Base-by-base conservation (phyloP, 2,113 vertebrate species). In the Thalassarche chlororhynchos region DNA sequence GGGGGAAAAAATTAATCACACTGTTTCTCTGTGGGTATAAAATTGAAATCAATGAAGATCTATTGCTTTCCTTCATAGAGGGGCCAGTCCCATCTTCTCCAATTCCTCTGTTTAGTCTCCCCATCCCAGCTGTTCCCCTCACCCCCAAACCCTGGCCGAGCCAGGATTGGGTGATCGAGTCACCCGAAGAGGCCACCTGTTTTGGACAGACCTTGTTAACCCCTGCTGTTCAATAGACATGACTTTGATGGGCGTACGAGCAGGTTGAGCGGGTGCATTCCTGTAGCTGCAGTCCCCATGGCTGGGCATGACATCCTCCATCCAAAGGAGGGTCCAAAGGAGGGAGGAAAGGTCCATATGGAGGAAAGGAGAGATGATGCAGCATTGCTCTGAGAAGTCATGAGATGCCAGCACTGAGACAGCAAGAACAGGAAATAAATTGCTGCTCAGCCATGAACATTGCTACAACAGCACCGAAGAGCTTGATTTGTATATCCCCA, bases 231-330 rank as follows among this genome's bases (percentile, higher is more conserved):
- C 80, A 51, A 4, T 14, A 42, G 46, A 6, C 68, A 5, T 3
- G 2, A 29, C 64, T 89, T 44, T 25, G 40, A 64, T 58, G 86
- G 36, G 25, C 1, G 0, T 23, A 1, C 0, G 16, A 34, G 40
- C 2, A 17, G 36, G 38, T 1, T 19, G 60, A 51, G 68, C 0
- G 0, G 9, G 31, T 51, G 1, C 38, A 10, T 58, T 58, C 42
- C n/a, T 11, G 3, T 23, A 52, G 52, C 52, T 93, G 36, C 3
- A 0, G 13, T 61, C 52, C 42, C 16, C 5, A 0, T 34, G 25
- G 7, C 25, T 38, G 12, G 21, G 15, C 0, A 0, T 14, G 68
- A 71, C n/a, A n/a, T 5, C 7, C 20, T 11, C 31, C 28, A 12
- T 2, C 15, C 49, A 57, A 82, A 85, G 26, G 25, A 60, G 7